Base-by-base conservation (phyloP, 92 coral and sea anemone species). In the Parazoanthus darwini region DNA sequence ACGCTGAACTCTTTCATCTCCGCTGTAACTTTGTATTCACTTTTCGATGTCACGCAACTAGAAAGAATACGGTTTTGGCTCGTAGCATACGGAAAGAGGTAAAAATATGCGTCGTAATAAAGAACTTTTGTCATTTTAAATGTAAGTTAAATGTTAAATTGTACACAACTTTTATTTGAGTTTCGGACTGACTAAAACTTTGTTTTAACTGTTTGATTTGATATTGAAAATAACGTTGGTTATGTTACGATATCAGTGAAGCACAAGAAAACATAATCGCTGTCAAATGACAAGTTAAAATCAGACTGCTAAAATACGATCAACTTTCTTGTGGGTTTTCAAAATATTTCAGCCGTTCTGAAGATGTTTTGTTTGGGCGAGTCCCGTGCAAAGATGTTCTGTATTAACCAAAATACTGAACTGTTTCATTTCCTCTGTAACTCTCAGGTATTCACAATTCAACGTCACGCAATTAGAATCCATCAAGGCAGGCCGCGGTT, bases 1-100 rank as follows among this genome's bases (percentile, higher is more conserved):
- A 54, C 9, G 59, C 59, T 7, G 14, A 54, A 14, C 59, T 54
- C 14, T 76, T 76, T 76, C 26, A 76, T 76, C 39, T 76, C 80
- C 80, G 80, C 48, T 37, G 78, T 74, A 26, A 39, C 42, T 39
- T 4, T 4, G 42, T 39, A 39, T 39, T 39, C 42, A 39, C 42
- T 39, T 39, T 39, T 39, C 42, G 4, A 39, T 39, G 80, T 76
- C 80, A 76, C 80, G 80, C 80, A 76, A 76, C 80, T 18, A 39
- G 3, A 18, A 3, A 16, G 37, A 39, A 5, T 54, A 8, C 11
- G 51, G 42, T 7, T 35, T 25, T 2, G 42, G 20, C 35, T 37
- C 25, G 18, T 36, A 8, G 10, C 54, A 29, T 29, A 29, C 20
- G 25, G 22, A 44, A 37, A 23, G 42, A n/a, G 54, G 0, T 1